Evolutionary conservation across 2,113 vertebrate genomes (phyloP), one percentile per base, ranked within the genome.

Genomic region (Poecilia latipinna): DNA sequence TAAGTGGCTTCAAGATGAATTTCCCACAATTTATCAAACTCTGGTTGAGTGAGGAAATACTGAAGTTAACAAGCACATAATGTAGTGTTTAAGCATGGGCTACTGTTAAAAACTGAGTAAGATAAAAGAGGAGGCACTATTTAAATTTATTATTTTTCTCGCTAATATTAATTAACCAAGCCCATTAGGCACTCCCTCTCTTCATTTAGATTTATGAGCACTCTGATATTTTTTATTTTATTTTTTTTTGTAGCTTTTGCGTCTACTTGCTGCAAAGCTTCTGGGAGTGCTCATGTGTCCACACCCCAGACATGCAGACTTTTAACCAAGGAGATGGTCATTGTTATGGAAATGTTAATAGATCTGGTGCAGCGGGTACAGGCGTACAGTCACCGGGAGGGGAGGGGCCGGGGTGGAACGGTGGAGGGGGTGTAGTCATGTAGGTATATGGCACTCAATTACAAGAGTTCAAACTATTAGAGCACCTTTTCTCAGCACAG

Each of bases 271-370:
- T 71, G 68, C 65, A 65, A 70, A 82, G 65, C 72, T 35, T 64
- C 29, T 74, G 33, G 42, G 74, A 76, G 57, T 42, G 2, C 61
- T 65, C 28, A 2, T 4, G 37, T 71, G 44, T 67, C 22, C 71
- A 65, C 67, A 61, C 63, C 57, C 64, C 44, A 12, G 39, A n/a
- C 57, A 60, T 13, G 26, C 57, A 68, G 31, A 74, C 61, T 78
- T 81, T 74, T 61, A 37, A 88, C 64, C 54, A 78, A 76, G 67
- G 78, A 83, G 66, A 64, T 84, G 91, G 86, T 89, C 88, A 91
- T 93, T 93, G 91, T 92, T 83, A 93, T 93, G 92, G 89, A 89
- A 92, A 94, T 93, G 89, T 90, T 94, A 88, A 90, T 89, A 87
- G 86, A 89, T 75, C 77, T 67, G 78, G 79, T 80, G 88, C 83